Evolutionary conservation across 2,113 vertebrate genomes (phyloP), one percentile per base, ranked within the genome.

Genomic region (Suncus etruscus): DNA sequence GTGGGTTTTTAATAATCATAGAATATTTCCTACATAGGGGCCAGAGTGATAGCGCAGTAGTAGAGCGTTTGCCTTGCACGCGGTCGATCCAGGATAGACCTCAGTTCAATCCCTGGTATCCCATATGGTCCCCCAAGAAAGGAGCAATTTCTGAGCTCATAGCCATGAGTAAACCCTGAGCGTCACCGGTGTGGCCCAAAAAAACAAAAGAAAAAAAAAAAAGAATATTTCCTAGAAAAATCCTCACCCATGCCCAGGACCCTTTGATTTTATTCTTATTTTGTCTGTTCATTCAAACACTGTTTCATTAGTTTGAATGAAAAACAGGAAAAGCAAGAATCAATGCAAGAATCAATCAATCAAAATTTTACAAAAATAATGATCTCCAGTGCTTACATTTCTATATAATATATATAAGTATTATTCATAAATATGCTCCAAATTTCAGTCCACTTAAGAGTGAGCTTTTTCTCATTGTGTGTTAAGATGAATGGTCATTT

Each of bases 221-320:
- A 39, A 39, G 39, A 39, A 39, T 39, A 39, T 39, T 27, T 24
- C 7, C 68, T 8, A 32, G 31, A 14, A 73, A 15, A 78, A 0
- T 15, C 12, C 4, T 3, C 0, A 0, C 1, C 14, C 12, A 11
- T 6, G 8, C 3, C 45, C 54, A 11, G 0, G 1, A 10, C 3
- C 48, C 12, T 11, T 3, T 15, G 6, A 2, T 15, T 11, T 10
- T 27, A 1, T 18, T 90, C 31, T 39, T 20, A 18, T 70, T 50
- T 15, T 8, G 8, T 27, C 24, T 4, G 0, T 12, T 15, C 16
- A 54, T 54, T n/a, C 54, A 58, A 11, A 11, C 16, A 58, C 16
- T 87, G 70, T 54, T 50, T 47, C 63, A 27, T 88, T 11, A 24
- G 8, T 24, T 16, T 22, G 18, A 27, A 72, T 79, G 31, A 1